These are phyloP conservation scores for Numenius phaeopus DNA, from an alignment of 2,797 vertebrate genomes.

Conservation along the genomic window DNA sequence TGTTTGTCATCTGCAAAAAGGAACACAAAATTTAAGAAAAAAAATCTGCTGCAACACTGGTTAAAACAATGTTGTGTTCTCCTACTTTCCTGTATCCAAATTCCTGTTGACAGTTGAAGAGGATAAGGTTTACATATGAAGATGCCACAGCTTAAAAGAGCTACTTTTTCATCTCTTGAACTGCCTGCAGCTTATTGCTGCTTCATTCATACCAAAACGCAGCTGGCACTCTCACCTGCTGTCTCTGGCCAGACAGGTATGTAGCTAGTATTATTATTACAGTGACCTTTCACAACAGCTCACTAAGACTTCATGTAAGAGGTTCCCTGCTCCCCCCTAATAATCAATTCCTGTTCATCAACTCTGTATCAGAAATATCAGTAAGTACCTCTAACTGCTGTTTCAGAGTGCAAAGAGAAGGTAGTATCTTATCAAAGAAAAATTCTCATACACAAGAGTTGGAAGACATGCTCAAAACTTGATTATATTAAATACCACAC, in stretches of 20 bases:
- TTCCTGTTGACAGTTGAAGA: background rate
- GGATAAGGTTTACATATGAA: background rate
- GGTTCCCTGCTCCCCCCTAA: background rate
- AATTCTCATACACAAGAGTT: background rate
- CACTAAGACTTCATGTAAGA: background rate
- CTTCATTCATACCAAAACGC: background rate
- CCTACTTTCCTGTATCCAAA: background rate
- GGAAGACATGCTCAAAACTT: background rate
- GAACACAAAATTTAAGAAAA: background rate
- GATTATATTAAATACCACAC: background rate
- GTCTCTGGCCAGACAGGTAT: background rate
- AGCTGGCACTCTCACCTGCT: background rate
- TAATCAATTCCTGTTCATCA: background rate
- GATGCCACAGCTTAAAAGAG: background rate
- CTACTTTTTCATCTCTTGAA: background rate
- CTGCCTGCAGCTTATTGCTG: background rate
- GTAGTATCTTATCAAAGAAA: background rate
- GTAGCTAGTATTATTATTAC: background rate
- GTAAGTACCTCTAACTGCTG: background rate
- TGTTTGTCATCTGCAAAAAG: background rate
- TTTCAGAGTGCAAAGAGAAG: background rate
- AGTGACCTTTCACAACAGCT: background rate
- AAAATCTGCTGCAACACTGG: background rate
- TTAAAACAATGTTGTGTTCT: background rate
- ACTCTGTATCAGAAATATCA: background rate